These are phyloP conservation scores for Bombus vancouverensis DNA, from an alignment of 1,140 invertebrate genomes.

Conservation along the genomic window DNA sequence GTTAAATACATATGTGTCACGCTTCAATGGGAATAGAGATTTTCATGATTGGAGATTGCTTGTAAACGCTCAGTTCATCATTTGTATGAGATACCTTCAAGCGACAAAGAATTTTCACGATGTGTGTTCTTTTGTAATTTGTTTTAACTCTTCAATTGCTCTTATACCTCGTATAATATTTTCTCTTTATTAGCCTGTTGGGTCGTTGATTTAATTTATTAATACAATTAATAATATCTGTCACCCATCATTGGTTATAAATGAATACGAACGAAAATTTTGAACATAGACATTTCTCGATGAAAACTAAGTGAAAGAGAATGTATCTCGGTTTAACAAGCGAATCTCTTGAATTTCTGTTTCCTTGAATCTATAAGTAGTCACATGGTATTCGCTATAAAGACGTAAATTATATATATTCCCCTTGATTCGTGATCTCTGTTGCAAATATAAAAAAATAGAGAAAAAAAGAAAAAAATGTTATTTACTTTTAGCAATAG, in stretches of 20 bases:
- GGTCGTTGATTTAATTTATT: neutral
- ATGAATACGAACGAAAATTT: neutral
- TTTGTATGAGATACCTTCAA: conserved; percentile 21
- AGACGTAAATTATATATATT: conserved; percentile 38
- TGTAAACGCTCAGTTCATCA: neutral
- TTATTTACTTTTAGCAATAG: conserved; percentile 62
- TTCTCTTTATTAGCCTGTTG: neutral
- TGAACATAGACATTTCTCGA: neutral
- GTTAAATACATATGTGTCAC: conserved; percentile 60
- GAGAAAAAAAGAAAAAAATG: conserved; percentile 10
- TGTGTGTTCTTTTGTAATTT: neutral
- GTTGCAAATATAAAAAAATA: conserved; percentile 43
- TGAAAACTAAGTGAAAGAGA: neutral
- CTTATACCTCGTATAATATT: neutral
- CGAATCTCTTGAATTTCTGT: neutral
- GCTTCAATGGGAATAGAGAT: conserved; percentile 64
- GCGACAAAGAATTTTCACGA: neutral
- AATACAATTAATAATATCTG: neutral
- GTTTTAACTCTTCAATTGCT: neutral
- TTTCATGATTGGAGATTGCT: neutral
- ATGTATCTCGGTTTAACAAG: neutral
- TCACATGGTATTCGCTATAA: neutral
- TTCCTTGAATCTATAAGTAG: neutral
- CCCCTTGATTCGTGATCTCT: conserved; percentile 66
- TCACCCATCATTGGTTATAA: neutral